Percentiles rank a stretch among this genome's conserved stretches.
phyloP scores from a whole-genome alignment of 2,888 invertebrate genomes.

The Apotomis capreana region DNA sequence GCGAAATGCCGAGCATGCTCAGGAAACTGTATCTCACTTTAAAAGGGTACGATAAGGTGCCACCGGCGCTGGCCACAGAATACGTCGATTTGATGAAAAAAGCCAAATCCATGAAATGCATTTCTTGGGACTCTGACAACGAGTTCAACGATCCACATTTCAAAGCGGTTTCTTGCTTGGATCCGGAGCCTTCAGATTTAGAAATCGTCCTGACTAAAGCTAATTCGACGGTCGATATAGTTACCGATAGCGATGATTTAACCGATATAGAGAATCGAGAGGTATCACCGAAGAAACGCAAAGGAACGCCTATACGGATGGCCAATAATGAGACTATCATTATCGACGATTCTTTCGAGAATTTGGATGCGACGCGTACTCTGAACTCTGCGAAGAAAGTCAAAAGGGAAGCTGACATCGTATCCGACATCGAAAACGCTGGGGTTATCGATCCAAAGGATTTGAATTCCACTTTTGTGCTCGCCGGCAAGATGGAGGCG shows the following conservation, averaged over 20 bases:
- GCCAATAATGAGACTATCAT: slow-evolving; percentile 72
- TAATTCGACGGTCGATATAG: slow-evolving; percentile 57
- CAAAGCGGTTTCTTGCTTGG: slow-evolving; percentile 66
- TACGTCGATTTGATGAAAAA: slow-evolving; percentile 84
- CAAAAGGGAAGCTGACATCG: slow-evolving; percentile 58
- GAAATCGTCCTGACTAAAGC: slow-evolving; percentile 49
- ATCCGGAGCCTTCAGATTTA: slow-evolving; percentile 58
- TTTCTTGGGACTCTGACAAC: slow-evolving; percentile 81
- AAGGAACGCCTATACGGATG: slow-evolving; percentile 72
- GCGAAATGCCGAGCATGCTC: slow-evolving; percentile 79
- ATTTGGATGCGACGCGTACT: slow-evolving; percentile 62
- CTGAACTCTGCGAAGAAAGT: slow-evolving; percentile 71
- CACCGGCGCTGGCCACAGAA: slow-evolving; percentile 81
- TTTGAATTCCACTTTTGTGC: slow-evolving; percentile 76
- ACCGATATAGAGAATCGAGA: slow-evolving; percentile 67
- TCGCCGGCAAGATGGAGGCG: slow-evolving; percentile 66
- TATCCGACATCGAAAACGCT: slow-evolving; percentile 60
- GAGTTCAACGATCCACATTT: slow-evolving; percentile 61
- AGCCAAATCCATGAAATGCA: slow-evolving; percentile 83
- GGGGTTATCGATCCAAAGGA: slow-evolving; percentile 63
- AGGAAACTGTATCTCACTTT: slow-evolving; percentile 84
- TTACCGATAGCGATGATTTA: slow-evolving; percentile 70
- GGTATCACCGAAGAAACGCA: slow-evolving; percentile 63
- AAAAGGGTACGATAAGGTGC: slow-evolving; percentile 83
- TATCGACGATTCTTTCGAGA: slow-evolving; percentile 74